Evolutionary conservation across 2,888 invertebrate species (phyloP).

Genomic region (Ectobius pallidus): DNA sequence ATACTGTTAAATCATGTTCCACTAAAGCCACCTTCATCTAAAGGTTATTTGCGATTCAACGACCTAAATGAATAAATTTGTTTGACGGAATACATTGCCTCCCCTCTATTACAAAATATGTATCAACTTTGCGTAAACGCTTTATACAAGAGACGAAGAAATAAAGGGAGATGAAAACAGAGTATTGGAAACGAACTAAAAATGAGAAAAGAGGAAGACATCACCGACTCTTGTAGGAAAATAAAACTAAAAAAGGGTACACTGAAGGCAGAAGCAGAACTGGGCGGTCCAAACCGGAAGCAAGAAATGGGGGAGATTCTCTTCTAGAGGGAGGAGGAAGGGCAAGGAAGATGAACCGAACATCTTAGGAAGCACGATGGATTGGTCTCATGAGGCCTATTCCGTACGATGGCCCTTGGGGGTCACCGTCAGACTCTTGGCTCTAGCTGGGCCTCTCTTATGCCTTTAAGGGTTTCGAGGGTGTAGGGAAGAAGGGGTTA

Average conservation of each 20-base stretch:
- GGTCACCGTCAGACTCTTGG: constrained; percentile 9
- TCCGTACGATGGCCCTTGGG: constrained; percentile 27
- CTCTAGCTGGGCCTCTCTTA: no score
- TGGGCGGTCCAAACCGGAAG: constrained; percentile 15
- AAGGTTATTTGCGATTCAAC: no score
- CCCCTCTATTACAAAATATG: no score
- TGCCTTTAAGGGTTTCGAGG: constrained; percentile 22
- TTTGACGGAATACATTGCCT: no score
- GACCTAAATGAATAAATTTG: no score
- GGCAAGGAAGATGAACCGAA: constrained; percentile 30
- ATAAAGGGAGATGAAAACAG: no score
- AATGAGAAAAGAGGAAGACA: background rate
- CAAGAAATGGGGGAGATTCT: background rate
- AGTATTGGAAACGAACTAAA: background rate
- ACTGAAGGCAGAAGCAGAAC: background rate
- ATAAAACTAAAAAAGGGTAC: background rate
- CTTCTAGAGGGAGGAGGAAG: background rate
- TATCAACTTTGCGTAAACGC: no score
- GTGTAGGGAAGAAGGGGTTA: background rate
- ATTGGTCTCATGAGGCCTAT: constrained; percentile 32
- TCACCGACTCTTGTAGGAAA: background rate
- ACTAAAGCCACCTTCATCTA: no score
- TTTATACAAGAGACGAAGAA: no score
- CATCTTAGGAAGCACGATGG: constrained; percentile 36
- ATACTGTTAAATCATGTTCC: no score